Evolutionary conservation across 2,113 vertebrate species (phyloP), one percentile per base, ranked within the genome.

Genomic region (Brienomyrus brachyistius): DNA sequence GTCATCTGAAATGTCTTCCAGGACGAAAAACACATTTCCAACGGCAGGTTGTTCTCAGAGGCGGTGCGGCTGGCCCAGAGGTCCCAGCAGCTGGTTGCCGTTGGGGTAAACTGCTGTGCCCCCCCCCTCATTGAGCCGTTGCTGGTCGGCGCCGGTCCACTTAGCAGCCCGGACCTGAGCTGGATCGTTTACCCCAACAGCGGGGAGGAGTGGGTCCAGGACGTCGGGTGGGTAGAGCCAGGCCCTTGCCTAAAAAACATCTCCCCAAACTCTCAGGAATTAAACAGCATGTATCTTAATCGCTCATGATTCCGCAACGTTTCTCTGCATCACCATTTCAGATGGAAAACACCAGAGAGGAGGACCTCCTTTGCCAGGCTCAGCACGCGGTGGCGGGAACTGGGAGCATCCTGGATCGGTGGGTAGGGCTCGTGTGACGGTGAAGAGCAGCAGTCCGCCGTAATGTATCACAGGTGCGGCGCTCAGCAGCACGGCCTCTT

Each of bases 161-260:
- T 92, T 52, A 92, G 87, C 86, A 89, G 87, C 47, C 91, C 93
- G 15, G 92, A 94, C 82, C 83, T 91, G 82, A 91, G 91, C 92
- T 97, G 95, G 96, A 95, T 97, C 91, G 95, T 94, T 31, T 97
- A 97, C 90, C 96, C 96, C 4, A 97, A 97, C 92, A 96, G 95
- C 51, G 96, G 96, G 45, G 96, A 96, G 82, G 92, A 90, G 19
- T 97, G 96, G 96, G 91, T 95, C 91, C 19, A 51, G 1, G 51
- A 91, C 6, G 90, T 13, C 10, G 94, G 96, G 96, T 97, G 89
- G 88, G 95, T 92, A 10, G 27, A 1, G 3, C 31, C 40, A 50
- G 9, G 9, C 15, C 8, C 21, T 27, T 21, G 21, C 10, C 23
- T 45, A 31, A n/a, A 31, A 31, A 88, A 48, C 11, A 10, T 7